phyloP scores from a whole-genome alignment of 2,888 invertebrate species.

The Nomada hirtipes region DNA sequence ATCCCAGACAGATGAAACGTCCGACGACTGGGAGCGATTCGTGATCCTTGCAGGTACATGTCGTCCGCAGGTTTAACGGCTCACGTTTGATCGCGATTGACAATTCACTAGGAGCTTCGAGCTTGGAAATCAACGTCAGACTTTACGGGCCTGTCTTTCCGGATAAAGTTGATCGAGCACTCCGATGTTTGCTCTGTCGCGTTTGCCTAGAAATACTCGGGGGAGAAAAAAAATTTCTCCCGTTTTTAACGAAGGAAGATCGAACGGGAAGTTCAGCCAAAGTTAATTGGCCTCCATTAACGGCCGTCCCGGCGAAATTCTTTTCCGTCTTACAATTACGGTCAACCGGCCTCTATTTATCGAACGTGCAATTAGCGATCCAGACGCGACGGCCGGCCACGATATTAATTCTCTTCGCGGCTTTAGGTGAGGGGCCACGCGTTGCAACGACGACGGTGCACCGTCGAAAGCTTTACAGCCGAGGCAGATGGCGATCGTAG shows the following conservation, averaged over 20 bases:
- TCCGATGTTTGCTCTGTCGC: not conserved
- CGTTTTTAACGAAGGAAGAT: not conserved
- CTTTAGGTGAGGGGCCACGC: not conserved
- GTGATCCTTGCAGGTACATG: not conserved
- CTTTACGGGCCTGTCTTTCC: no score
- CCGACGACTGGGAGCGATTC: not conserved
- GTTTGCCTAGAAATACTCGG: no score
- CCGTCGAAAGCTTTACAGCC: constrained; percentile 52
- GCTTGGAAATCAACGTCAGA: not conserved
- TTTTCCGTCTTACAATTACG: constrained; percentile 15
- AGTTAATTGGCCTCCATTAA: constrained; percentile 41
- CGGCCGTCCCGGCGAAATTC: constrained; percentile 15
- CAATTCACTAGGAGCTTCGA: not conserved
- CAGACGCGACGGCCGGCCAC: constrained; percentile 18
- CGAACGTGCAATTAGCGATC: constrained; percentile 50
- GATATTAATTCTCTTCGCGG: constrained; percentile 41
- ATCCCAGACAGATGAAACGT: constrained; percentile 39
- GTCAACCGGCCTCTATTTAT: constrained; percentile 33
- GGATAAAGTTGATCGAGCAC: no score
- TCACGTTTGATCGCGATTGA: not conserved
- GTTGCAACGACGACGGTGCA: constrained; percentile 11
- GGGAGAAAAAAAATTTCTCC: not conserved
- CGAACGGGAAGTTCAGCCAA: not conserved
- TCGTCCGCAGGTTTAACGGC: not conserved
- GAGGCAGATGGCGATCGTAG: constrained; percentile 51